These are phyloP conservation scores for Halcyon leucocephala DNA, from an alignment of 2,797 vertebrate genomes.

Conservation along the genomic window DNA sequence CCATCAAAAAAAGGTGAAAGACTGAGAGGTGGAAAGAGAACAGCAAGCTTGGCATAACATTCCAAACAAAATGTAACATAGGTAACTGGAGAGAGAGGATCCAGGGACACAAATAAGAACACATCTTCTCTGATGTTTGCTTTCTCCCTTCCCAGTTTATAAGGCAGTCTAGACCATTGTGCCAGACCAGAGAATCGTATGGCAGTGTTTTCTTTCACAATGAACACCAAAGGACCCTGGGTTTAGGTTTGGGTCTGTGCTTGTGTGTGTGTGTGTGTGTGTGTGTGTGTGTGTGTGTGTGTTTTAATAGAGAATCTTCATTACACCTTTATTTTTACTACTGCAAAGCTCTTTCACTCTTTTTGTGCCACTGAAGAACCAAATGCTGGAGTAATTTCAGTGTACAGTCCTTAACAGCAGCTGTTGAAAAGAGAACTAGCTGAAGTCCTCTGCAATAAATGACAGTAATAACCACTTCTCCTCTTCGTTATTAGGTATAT, in stretches of 20 bases:
- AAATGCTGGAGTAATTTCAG: not conserved
- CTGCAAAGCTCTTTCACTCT: not conserved
- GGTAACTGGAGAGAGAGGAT: not conserved
- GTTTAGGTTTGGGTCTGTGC: not conserved
- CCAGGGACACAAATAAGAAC: not conserved
- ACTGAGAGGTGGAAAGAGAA: not conserved
- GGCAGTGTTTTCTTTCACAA: not conserved
- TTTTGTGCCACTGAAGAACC: not conserved
- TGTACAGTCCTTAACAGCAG: not conserved
- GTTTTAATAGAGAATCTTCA: not conserved
- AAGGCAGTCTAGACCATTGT: not conserved
- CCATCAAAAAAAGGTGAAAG: not conserved
- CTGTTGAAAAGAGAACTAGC: not conserved
- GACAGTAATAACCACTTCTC: conserved; percentile 8
- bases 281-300: not conserved
- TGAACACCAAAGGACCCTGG: not conserved
- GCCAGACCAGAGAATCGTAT: not conserved
- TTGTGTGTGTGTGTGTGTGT: not conserved
- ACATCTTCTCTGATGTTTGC: not conserved
- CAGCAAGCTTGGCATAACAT: not conserved
- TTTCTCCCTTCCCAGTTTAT: not conserved
- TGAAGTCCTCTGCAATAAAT: not conserved
- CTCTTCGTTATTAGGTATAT: conserved; percentile 85
- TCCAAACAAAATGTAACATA: not conserved
- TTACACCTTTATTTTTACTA: not conserved